Evolutionary conservation across 2,888 invertebrate genomes (phyloP), one percentile per base, ranked within the genome.

Genomic region (Conus canariensis): DNA sequence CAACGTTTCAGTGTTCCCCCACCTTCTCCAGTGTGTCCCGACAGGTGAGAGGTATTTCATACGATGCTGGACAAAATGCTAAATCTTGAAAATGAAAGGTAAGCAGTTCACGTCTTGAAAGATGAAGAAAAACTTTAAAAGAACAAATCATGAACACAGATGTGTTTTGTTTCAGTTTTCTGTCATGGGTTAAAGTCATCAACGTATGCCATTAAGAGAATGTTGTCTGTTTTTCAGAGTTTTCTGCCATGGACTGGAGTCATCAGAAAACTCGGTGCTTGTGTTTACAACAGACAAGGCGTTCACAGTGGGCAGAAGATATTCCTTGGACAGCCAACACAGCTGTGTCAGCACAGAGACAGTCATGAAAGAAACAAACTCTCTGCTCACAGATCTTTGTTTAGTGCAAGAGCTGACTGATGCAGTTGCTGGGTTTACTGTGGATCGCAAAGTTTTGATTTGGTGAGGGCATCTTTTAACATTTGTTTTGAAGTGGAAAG

Each of bases 351-450:
- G 90, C 80, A 85, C 80, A 30, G 88, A 87, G 82, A 22, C 19
- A 22, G 85, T 88, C 67, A 87, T 93, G 82, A 92, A 91, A 14
- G 64, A 77, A 22, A 74, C 87, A 74, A 56, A 87, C 19, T 89
- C 91, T 14, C 83, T 89, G 67, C 85, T 93, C 10, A 74, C 88
- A 16, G 90, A 90, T 19, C 86, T 93, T 30, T 45, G 85, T 22
- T 22, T 25, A 10, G 90, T 93, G 19, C 70, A 74, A 22, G 90
- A 89, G 16, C 56, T 92, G n/a, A 74, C 90, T 30, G 88, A 86
- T 45, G 93, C 93, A n/a, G 89, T 92, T 14, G 70, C 91, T n/a
- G 92, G 92, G 56, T 77, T 92, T 16, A 90, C 92, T 25, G 86
- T 30, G 3, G 80, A 85, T 19, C 86, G 88, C 14, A 80, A 85